Evolutionary conservation across 2,888 invertebrate genomes (phyloP), one percentile per base, ranked within the genome.

Genomic region (Spodoptera littoralis): DNA sequence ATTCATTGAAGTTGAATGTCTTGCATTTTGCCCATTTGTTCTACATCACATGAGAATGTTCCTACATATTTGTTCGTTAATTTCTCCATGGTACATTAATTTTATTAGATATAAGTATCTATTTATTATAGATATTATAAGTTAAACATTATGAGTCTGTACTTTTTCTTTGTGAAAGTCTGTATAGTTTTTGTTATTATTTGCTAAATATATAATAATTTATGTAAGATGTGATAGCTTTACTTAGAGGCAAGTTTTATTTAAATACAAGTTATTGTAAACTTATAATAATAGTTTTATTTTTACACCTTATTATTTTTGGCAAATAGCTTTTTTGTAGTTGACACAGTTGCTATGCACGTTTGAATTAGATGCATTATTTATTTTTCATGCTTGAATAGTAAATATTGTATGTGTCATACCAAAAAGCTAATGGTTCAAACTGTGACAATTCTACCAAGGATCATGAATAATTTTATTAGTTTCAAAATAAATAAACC

Each of bases 141-240:
- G 85, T 86, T 86, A 63, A 60, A 63, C 42, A 53, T 60, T 63
- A 88, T 83, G 71, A 84, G 80, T 83, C 82, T 79, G 82, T 86
- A 85, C 80, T 85, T 87, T 86, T 88, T 89, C 76, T 85, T 84
- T 88, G 82, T 89, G 80, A 87, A 88, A 92, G 88, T 92, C 88
- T 92, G 90, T 92, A 90, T 86, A 90, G 87, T 70, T 88, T 88
- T 89, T 89, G 87, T 91, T 92, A 90, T 92, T 87, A 91, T 92
- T 93, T 91, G 92, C 92, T 90, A 90, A 88, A 86, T 80, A 80
- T 84, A 79, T 82, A 83, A 76, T 85, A 86, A 88, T 86, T 81
- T 89, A 88, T 90, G 88, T 93, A 92, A 92, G 91, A 92, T 92
- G 92, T 93, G 93, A 94, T 92, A 93, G 93, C 94, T 93, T 94